These are phyloP conservation scores for Lanistes nyassanus DNA, from an alignment of 1,140 invertebrate species.

Conservation along the genomic window DNA sequence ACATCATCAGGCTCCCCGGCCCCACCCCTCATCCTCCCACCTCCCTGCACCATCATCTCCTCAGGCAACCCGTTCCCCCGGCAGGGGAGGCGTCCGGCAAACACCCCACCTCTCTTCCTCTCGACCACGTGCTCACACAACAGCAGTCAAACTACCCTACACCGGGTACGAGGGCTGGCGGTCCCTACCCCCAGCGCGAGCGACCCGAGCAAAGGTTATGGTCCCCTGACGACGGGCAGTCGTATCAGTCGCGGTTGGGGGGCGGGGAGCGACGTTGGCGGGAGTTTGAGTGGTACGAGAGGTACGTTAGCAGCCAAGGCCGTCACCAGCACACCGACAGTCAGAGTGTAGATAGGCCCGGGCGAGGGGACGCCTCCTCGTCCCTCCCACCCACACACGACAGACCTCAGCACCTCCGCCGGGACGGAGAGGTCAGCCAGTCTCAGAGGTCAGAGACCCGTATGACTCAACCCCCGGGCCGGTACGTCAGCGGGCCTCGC, in stretches of 20 bases:
- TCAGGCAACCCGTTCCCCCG: not conserved
- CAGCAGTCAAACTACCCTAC: too few relatives aligned
- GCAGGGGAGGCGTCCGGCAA: not conserved
- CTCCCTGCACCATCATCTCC: not conserved
- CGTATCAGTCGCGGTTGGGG: slow-evolving; percentile 12
- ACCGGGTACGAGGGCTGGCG: too few relatives aligned
- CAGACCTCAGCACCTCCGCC: too few relatives aligned
- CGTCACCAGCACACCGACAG: not conserved
- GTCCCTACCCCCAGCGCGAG: too few relatives aligned
- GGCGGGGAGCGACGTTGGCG: not conserved
- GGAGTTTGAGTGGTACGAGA: slow-evolving; percentile 23
- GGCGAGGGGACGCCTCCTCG: not conserved
- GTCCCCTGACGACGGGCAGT: not conserved
- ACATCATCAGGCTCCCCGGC: not conserved
- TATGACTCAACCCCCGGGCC: slow-evolving; percentile 1
- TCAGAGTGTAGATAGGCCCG: not conserved
- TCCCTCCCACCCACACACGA: slow-evolving; percentile 8
- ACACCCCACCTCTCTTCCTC: not conserved
- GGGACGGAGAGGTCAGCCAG: not conserved
- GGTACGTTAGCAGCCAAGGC: not conserved
- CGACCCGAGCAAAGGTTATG: too few relatives aligned
- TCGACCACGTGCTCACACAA: not conserved
- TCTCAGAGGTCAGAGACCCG: not conserved
- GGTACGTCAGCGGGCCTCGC: slow-evolving; percentile 18
- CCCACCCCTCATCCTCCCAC: not conserved